Percentiles rank a stretch among this genome's conserved stretches.
Evolutionary conservation across 2,797 vertebrate genomes (phyloP).

Genomic region (Rhynchotus rufescens): DNA sequence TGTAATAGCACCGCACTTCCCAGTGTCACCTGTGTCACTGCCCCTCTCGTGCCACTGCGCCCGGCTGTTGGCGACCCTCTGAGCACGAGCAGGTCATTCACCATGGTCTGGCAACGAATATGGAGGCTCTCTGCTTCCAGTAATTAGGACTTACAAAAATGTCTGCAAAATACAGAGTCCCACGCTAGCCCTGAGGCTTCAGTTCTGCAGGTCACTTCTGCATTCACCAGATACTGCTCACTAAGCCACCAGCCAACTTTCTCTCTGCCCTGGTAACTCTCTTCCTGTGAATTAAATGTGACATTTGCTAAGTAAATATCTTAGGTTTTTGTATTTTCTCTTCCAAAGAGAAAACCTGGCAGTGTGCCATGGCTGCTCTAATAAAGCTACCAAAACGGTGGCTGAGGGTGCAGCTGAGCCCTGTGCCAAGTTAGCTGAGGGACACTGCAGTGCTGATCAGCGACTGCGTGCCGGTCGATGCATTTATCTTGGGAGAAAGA

Average conservation of each 20-base stretch:
- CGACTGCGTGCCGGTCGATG: background rate
- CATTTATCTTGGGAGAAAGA: background rate
- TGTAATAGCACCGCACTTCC: accelerated
- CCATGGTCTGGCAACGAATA: background rate
- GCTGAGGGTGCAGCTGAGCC: background rate
- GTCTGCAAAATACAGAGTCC: background rate
- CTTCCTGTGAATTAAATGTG: background rate
- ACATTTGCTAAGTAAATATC: background rate
- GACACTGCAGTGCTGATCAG: background rate
- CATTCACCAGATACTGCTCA: background rate
- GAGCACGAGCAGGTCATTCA: background rate
- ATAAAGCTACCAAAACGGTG: background rate
- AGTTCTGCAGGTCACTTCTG: background rate
- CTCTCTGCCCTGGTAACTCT: background rate
- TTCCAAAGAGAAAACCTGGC: background rate
- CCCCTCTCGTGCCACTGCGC: accelerated
- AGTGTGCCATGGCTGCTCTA: background rate
- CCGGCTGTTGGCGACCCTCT: background rate
- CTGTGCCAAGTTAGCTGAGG: background rate
- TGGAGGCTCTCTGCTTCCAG: background rate
- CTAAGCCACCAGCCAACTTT: background rate
- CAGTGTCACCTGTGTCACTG: background rate
- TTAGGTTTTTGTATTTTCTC: background rate
- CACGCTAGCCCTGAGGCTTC: background rate
- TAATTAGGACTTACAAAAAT: background rate